Evolutionary conservation across 2,797 vertebrate genomes (phyloP), one percentile per base, ranked within the genome.

Genomic region (Sternotherus odoratus): DNA sequence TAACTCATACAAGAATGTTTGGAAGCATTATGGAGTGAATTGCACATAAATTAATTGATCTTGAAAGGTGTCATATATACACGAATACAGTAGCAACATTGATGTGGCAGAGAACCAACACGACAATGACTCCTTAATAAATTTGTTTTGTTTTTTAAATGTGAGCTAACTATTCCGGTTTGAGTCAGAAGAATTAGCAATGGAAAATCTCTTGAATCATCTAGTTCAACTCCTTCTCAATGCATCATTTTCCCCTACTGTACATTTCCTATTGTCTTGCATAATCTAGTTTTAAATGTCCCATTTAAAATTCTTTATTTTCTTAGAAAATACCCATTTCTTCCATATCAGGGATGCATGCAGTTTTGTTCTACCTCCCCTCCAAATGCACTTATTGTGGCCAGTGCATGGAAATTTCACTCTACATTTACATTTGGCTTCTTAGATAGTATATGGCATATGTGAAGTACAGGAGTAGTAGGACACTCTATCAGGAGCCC

Each of bases 1-100:
- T 79, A 90, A 69, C 66, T 56, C 49, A 95, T 94, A 83, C 49
- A 90, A 2, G 36, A 28, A 60, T 16, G 8, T 78, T 57, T 30
- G 17, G 15, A 36, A 75, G 33, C 56, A 54, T 26, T 26, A 57
- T 51, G 9, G 11, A 88, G 36, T 11, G 88, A 86, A 48, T 91
- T 91, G 95, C 66, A 77, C 7, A 82, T 3, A 92, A 53, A 79
- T 91, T 74, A 94, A 83, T 28, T 90, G 66, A 85, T 95, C 85
- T 85, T 94, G 86, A 93, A 96, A 89, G 94, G 90, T 91, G 83
- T 82, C 88, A 81, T 53, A 77, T 50, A 83, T 69, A 56, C 39
- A 91, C 53, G 94, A 96, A 95, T 39, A 92, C 5, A 95, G 83
- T 19, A 95, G 19, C 39, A 92, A 79, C 66, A 43, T 2, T 88